Conservation (phyloP, 2,888 invertebrate genomes). For the Geotrupes spiniger region DNA sequence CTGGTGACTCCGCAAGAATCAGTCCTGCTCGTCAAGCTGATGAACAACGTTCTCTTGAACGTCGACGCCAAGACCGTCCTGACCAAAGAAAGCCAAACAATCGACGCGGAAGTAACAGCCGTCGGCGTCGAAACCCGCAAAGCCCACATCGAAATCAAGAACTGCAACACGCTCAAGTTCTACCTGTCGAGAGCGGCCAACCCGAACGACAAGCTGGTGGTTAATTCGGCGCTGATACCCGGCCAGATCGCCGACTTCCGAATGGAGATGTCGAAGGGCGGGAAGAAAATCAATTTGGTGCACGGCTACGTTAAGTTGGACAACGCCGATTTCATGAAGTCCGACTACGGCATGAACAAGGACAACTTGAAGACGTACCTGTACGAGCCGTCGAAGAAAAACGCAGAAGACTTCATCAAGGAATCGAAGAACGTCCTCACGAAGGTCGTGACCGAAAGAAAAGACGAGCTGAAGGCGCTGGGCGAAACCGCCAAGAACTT, state of each 20-base stretch:
- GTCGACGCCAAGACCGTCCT: constrained; percentile 52
- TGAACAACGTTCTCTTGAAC: constrained; percentile 57
- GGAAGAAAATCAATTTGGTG: constrained; percentile 58
- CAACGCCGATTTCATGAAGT: constrained; percentile 63
- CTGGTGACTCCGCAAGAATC: no score
- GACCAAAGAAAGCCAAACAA: constrained; percentile 54
- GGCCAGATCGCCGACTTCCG: constrained; percentile 62
- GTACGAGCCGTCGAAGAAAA: no score
- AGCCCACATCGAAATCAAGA: constrained; percentile 54
- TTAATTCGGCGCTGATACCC: constrained; percentile 57
- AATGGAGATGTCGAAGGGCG: constrained; percentile 55
- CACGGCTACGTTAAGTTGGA: constrained; percentile 60
- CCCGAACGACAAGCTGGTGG: constrained; percentile 55
- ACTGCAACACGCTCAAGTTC: constrained; percentile 59
- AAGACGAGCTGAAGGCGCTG: constrained; percentile 48
- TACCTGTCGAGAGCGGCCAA: constrained; percentile 38
- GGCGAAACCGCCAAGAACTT: constrained; percentile 51
- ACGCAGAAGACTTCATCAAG: constrained; percentile 29
- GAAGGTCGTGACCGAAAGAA: constrained; percentile 48
- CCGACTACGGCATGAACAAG: constrained; percentile 59
- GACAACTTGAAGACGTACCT: constrained; percentile 59
- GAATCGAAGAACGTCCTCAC: constrained; percentile 42
- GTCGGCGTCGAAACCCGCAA: constrained; percentile 55
- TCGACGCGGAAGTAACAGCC: constrained; percentile 53
- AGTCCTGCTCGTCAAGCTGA: no score